Evolutionary conservation across 2,797 vertebrate genomes (phyloP).

Genomic region (Tinamus major): DNA sequence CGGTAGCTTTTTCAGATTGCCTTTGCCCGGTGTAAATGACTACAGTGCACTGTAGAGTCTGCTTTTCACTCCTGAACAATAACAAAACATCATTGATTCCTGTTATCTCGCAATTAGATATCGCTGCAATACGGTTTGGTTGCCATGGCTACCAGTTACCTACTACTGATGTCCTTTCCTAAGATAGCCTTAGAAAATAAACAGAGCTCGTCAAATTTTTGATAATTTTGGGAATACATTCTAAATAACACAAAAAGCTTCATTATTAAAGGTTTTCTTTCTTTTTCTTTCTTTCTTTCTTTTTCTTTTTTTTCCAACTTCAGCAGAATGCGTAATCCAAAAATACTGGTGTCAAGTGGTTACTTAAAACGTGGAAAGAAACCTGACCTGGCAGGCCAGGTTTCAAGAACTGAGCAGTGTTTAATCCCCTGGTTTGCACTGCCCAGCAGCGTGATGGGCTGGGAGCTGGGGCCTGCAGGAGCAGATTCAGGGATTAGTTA

Average conservation of each 20-base stretch:
- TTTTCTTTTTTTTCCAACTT: background rate
- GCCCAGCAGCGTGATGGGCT: background rate
- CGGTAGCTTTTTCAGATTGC: background rate
- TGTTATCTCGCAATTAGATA: background rate
- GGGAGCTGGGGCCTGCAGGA: background rate
- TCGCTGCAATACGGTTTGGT: background rate
- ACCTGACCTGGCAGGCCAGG: background rate
- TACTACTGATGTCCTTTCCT: background rate
- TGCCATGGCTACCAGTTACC: slow-evolving; percentile 7
- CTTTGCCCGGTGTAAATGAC: background rate
- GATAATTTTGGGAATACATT: rapidly evolving
- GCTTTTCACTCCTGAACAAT: background rate
- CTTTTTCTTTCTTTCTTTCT: background rate
- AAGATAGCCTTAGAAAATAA: background rate
- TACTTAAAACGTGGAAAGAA: background rate
- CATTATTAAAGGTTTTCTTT: background rate
- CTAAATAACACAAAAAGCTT: background rate
- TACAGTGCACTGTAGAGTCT: background rate
- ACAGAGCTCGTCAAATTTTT: background rate
- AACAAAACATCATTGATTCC: background rate
- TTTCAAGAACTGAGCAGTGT: background rate
- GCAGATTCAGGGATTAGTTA: background rate
- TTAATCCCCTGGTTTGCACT: background rate
- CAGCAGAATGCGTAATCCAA: background rate
- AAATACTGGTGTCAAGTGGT: background rate